phyloP scores from a whole-genome alignment of 2,888 invertebrate species.

The Calliopum simillimum region DNA sequence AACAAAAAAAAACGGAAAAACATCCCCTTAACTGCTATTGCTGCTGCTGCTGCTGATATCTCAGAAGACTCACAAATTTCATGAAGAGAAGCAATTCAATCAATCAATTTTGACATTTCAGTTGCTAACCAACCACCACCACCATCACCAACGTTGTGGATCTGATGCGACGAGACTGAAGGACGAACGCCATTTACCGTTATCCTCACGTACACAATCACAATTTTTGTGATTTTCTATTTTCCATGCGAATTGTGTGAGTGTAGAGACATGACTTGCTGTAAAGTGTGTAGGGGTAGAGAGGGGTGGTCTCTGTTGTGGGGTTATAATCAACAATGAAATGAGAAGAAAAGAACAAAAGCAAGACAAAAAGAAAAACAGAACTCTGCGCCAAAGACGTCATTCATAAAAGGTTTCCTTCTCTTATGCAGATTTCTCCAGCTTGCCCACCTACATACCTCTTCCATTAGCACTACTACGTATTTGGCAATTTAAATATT shows the following conservation, averaged over 20 bases:
- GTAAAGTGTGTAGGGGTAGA: neutral
- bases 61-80: conserved; percentile 66
- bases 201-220: conserved; percentile 64
- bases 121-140: conserved; percentile 42
- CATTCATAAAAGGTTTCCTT: conserved; percentile 13
- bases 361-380: conserved; percentile 21
- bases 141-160: conserved; percentile 38
- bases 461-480: neutral
- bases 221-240: conserved; percentile 54
- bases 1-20: neutral
- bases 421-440: neutral
- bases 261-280: neutral
- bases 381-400: conserved; percentile 1
- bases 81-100: conserved; percentile 65
- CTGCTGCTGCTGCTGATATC: conserved; percentile 48
- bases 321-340: conserved; percentile 41
- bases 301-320: neutral
- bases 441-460: neutral
- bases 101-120: conserved; percentile 64
- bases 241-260: conserved; percentile 37
- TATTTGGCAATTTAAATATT: conserved; percentile 59
- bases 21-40: neutral
- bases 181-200: conserved; percentile 53
- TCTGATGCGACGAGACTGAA: conserved; percentile 20
- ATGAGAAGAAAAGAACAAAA: conserved; percentile 27